Conservation (phyloP, 1,140 invertebrate genomes). For the Drosophila varians region DNA sequence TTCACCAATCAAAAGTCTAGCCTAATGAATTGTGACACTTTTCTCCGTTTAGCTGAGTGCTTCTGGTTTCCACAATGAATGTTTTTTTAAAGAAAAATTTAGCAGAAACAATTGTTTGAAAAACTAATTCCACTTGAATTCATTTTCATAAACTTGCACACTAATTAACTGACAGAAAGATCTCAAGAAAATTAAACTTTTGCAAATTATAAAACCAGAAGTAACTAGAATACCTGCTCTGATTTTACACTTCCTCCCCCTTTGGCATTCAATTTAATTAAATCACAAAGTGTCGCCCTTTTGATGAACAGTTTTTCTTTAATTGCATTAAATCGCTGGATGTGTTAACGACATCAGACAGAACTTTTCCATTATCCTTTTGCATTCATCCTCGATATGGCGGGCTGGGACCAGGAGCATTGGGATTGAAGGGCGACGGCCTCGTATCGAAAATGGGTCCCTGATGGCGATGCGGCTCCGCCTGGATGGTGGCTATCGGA, state of each 20-base stretch:
- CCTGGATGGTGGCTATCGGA: neutral
- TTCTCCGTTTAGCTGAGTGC: neutral
- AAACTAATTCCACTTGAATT: neutral
- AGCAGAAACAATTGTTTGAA: too few relatives aligned
- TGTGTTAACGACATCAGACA: constrained; percentile 58
- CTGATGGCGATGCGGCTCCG: constrained; percentile 16
- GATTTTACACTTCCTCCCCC: neutral
- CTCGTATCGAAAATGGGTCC: constrained; percentile 35
- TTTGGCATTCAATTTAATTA: constrained; percentile 34
- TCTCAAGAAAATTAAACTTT: neutral
- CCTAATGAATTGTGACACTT: constrained; percentile 1
- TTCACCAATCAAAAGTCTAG: neutral
- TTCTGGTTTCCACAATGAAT: neutral
- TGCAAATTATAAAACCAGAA: too few relatives aligned
- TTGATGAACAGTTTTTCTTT: constrained; percentile 60
- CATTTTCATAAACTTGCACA: neutral
- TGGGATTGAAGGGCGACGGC: constrained; percentile 63
- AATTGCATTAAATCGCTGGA: constrained; percentile 62
- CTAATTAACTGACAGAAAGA: neutral
- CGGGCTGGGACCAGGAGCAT: constrained; percentile 16
- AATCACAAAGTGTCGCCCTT: constrained; percentile 31
- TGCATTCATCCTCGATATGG: constrained; percentile 1
- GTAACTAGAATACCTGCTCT: neutral
- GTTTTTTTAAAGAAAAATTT: too few relatives aligned
- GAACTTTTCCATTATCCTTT: constrained; percentile 1